phyloP scores from a whole-genome alignment of 1,140 invertebrate species.

The Diorhabda sublineata region DNA sequence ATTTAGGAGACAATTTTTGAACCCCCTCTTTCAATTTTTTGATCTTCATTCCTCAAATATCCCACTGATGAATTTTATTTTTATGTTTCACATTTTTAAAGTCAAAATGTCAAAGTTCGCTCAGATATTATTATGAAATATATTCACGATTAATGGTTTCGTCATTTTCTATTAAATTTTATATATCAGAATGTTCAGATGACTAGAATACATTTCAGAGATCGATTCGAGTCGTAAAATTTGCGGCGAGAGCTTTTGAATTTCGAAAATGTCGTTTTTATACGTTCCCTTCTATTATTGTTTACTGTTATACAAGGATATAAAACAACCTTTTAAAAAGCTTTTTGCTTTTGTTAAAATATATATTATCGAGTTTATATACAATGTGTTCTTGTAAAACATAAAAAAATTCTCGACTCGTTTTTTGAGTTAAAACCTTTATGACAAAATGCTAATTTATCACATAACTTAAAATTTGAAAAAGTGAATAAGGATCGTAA shows the following conservation, averaged over 20 bases:
- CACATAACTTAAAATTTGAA: too few relatives aligned
- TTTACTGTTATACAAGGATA: not conserved
- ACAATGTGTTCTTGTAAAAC: not conserved
- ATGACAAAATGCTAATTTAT: too few relatives aligned
- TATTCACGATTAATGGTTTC: slow-evolving; percentile 1
- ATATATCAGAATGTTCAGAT: not conserved
- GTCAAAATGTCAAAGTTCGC: not conserved
- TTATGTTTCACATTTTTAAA: too few relatives aligned
- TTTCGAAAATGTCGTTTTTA: not conserved
- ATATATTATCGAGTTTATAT: not conserved
- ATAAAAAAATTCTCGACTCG: not conserved
- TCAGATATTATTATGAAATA: not conserved
- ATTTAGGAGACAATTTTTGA: too few relatives aligned
- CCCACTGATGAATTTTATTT: too few relatives aligned
- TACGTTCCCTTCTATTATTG: not conserved
- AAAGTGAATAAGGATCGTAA: too few relatives aligned
- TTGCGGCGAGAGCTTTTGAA: not conserved
- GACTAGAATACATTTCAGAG: not conserved
- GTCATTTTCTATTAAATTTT: not conserved
- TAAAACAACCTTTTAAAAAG: not conserved
- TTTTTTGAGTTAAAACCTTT: not conserved
- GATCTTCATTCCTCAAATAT: too few relatives aligned
- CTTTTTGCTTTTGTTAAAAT: not conserved
- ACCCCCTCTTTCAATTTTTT: too few relatives aligned
- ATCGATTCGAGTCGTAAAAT: not conserved